Base-by-base conservation (phyloP, 2,888 invertebrate genomes). In the Drosophila helvetica region DNA sequence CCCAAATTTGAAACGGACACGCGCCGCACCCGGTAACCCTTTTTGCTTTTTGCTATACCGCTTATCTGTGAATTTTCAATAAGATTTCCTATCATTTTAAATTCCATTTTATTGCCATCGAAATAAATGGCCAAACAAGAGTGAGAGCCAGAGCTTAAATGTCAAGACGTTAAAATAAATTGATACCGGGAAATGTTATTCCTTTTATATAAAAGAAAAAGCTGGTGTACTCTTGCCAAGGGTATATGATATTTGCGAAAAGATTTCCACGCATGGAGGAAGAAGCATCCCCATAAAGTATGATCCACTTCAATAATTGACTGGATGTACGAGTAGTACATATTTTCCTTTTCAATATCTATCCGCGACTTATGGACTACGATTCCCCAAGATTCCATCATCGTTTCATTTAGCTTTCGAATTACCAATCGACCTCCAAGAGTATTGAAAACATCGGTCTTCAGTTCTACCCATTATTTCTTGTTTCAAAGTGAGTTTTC, bases 71-170 rank as follows among this genome's bases (percentile, higher is more conserved):
- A 75, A 75, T 75, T 83, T 81, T 79, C 80, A 81, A 78, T 86
- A 70, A 55, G 88, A 86, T 86, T 83, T 70, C 56, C 71, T 75
- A 87, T 86, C 88, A 87, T 66, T 87, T 83, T 72, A 87, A 88
- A 86, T 83, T 80, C 81, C 79, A 75, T 87, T 86, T 86, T 87
- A 85, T 85, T 80, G 85, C 88, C 74, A 71, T 61, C 56, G 69
- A 77, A 84, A 71, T 71, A 83, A 69, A 74, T 67, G 62, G 43
- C 33, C 51, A 52, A 55, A 45, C 48, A 45, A 62, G 77, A 61
- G 51, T 58, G 72, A 47, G 50, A 45, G 76, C 42, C 53, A 53
- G 48, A 38, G 46, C 57, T 58, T 46, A 38, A 74, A 30, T 62
- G 55, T 62, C 33, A 15, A 63, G 76, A 67, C 69, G 71, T 86